Evolutionary conservation across 2,888 invertebrate genomes (phyloP), one percentile per base, ranked within the genome.

Genomic region (Phanerotoma sp.): DNA sequence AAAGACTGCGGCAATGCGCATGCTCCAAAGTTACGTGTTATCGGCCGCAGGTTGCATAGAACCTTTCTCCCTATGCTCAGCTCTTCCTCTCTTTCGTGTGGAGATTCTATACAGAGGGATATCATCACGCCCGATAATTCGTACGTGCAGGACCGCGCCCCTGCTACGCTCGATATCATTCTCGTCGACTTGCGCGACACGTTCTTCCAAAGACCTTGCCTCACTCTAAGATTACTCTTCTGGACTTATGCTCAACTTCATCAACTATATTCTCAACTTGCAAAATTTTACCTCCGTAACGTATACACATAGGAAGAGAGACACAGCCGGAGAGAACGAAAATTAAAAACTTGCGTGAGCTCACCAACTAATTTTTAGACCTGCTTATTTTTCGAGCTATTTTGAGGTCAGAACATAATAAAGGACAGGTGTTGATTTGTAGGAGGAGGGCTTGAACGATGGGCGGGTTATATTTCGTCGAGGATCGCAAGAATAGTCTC

Each of bases 1-100:
- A 37, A 79, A 84, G 42, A 82, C 84, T 84, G 84, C 84, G 60
- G 84, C 52, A 50, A 35, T 56, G 60, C 55, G 63, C 60, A 60
- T 63, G 64, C 62, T 61, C 53, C 58, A 38, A 61, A 46, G 59
- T 60, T 64, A 62, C 60, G 64, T 62, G 58, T 64, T 64, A 63
- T 62, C 58, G 54, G 59, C 63, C 56, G 62, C 64, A 54, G 64
- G 44, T 52, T 53, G 46, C 55, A 40, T 30, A 48, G 38, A 54
- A 37, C 37, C 47, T 40, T 47, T 49, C 15, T 38, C 44, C 32
- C 25, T 25, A 9, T 25, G 25, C 37, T 54, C 35, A 40, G 16
- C 51, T 50, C 51, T 49, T 35, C 35, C 51, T 22, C 30, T 21
- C 48, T 45, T 9, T 44, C 53, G 41, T 44, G 30, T 45, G 11